Evolutionary conservation across 2,888 invertebrate genomes (phyloP).

Genomic region (Amorpha juglandis): DNA sequence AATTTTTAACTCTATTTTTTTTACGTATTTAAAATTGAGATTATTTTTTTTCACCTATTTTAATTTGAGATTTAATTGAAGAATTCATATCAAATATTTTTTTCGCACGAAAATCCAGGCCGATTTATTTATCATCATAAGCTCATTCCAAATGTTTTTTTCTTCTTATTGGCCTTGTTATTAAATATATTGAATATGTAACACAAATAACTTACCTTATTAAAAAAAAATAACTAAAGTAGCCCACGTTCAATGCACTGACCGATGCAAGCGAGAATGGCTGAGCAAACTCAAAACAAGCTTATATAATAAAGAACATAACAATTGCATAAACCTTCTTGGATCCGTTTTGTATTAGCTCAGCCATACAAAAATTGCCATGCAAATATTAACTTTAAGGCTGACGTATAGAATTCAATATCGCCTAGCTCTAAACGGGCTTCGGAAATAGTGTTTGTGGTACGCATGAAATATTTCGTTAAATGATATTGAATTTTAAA

Average conservation of each 20-base stretch:
- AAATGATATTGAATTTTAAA: constrained; percentile 42
- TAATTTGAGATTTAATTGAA: too few relatives aligned
- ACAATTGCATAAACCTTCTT: constrained; percentile 79
- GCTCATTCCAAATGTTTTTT: too few relatives aligned
- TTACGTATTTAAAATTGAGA: too few relatives aligned
- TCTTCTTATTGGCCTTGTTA: background rate
- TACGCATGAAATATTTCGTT: constrained; percentile 34
- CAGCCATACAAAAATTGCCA: constrained; percentile 33
- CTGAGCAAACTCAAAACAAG: constrained; percentile 59
- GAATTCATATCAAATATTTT: too few relatives aligned
- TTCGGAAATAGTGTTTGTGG: constrained; percentile 40
- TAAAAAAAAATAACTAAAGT: constrained; percentile 43
- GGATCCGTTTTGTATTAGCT: constrained; percentile 61
- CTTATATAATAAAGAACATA: constrained; percentile 83
- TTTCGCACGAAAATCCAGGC: too few relatives aligned
- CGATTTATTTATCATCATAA: too few relatives aligned
- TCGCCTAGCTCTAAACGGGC: constrained; percentile 33
- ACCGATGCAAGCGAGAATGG: constrained; percentile 68
- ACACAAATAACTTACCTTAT: constrained; percentile 52
- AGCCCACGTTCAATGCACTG: constrained; percentile 72
- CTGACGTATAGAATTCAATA: constrained; percentile 32
- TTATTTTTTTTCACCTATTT: too few relatives aligned
- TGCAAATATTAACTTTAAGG: constrained; percentile 39
- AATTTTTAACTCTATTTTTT: too few relatives aligned
- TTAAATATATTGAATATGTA: background rate